Percentiles rank a stretch among this genome's conserved stretches.
These are phyloP conservation scores for Sapajus apella DNA, from an alignment of 2,113 vertebrate genomes.

Conservation along the genomic window DNA sequence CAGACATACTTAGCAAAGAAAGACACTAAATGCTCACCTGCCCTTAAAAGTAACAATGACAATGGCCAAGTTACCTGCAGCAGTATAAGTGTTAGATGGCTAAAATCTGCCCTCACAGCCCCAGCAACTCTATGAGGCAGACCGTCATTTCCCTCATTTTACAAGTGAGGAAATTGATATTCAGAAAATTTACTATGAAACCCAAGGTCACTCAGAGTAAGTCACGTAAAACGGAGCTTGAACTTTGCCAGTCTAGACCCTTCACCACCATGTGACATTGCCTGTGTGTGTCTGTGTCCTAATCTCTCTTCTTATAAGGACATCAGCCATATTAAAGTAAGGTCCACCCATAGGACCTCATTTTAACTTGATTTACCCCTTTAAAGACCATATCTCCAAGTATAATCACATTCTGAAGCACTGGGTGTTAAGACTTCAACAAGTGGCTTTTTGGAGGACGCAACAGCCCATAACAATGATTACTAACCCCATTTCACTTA, in stretches of 20 bases:
- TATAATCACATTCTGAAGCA: not conserved
- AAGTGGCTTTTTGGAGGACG: not conserved
- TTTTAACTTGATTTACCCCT: not conserved
- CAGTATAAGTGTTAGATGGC: accelerated
- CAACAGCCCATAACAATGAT: accelerated
- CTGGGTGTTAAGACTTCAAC: not conserved
- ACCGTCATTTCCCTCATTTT: accelerated
- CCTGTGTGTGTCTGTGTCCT: not conserved
- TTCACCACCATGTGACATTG: accelerated
- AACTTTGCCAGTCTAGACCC: not conserved
- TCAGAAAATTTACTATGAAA: not conserved
- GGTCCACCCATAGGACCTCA: not conserved
- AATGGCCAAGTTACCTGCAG: not conserved
- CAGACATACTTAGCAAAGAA: not conserved
- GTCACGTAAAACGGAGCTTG: not conserved
- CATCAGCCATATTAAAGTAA: accelerated
- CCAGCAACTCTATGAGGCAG: too few species aligned
- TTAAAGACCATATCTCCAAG: not conserved
- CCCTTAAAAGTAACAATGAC: accelerated
- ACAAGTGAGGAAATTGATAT: not conserved
- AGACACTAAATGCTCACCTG: not conserved
- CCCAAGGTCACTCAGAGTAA: not conserved
- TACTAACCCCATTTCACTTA: not conserved
- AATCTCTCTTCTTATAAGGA: not conserved
- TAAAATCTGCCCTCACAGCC: not conserved